Conservation (phyloP, 2,113 vertebrate genomes). For the Phaethornis superciliosus region DNA sequence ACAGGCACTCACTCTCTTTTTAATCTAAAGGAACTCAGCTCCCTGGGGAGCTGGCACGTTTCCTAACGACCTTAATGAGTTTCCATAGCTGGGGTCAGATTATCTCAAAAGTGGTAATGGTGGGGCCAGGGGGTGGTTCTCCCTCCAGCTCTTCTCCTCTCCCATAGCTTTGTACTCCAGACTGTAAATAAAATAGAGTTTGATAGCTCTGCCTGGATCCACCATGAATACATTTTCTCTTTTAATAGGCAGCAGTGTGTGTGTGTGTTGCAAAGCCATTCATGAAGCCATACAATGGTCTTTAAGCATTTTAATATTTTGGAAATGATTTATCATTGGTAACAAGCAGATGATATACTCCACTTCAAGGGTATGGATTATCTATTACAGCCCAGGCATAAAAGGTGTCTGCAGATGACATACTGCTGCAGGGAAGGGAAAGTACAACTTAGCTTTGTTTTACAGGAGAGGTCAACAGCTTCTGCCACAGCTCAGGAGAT, state of each 20-base stretch:
- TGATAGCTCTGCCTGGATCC: neutral
- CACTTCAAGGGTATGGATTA: constrained; percentile 16
- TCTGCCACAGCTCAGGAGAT: neutral
- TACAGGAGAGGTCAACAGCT: neutral
- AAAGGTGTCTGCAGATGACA: neutral
- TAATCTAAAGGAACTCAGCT: neutral
- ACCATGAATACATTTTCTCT: neutral
- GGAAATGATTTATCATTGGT: constrained; percentile 44
- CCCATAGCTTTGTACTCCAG: neutral
- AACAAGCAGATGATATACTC: constrained; percentile 37
- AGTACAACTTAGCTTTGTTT: neutral
- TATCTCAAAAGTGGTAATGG: neutral
- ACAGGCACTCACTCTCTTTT: neutral
- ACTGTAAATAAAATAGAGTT: neutral
- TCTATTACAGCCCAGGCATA: neutral
- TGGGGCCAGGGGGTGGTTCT: neutral
- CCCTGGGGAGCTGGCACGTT: neutral
- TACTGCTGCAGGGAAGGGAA: neutral
- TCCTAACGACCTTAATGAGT: neutral
- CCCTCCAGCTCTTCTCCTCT: neutral
- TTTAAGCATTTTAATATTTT: constrained; percentile 17
- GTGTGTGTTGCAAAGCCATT: neutral
- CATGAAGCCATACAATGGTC: neutral
- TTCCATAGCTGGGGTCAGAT: neutral
- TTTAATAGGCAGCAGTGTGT: neutral